Percentiles rank a stretch among this genome's conserved stretches.
Conservation (phyloP, 2,113 vertebrate species). For the Myiopsitta monachus region DNA sequence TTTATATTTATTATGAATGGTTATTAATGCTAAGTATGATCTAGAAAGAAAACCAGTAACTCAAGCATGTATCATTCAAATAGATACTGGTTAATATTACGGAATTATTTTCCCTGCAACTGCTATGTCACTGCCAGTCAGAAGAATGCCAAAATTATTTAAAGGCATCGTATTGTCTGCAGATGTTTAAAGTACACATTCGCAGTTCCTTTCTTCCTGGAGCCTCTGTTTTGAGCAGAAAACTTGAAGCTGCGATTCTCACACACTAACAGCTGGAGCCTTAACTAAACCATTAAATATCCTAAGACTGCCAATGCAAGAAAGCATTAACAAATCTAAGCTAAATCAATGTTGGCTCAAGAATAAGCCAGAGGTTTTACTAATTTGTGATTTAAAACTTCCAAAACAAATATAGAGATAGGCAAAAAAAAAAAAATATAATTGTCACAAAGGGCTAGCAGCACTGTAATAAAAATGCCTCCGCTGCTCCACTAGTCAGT, state of each 20-base stretch:
- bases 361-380: neutral
- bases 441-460: neutral
- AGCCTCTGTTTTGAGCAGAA: neutral
- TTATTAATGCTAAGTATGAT: neutral
- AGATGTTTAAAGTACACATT: neutral
- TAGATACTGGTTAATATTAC: neutral
- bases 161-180: neutral
- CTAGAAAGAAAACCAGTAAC: neutral
- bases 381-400: neutral
- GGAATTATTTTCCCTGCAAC: neutral
- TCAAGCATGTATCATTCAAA: neutral
- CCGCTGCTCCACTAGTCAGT: neutral
- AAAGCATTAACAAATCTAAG: neutral
- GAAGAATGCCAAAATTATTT: neutral
- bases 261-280: neutral
- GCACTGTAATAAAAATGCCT: neutral
- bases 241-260: neutral
- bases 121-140: neutral
- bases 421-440: neutral
- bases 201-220: neutral
- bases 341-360: neutral
- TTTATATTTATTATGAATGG: neutral
- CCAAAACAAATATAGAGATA: neutral
- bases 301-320: neutral
- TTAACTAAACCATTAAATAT: neutral